Evolutionary conservation across 2,888 invertebrate species (phyloP).

Genomic region (Steromphala cineraria): DNA sequence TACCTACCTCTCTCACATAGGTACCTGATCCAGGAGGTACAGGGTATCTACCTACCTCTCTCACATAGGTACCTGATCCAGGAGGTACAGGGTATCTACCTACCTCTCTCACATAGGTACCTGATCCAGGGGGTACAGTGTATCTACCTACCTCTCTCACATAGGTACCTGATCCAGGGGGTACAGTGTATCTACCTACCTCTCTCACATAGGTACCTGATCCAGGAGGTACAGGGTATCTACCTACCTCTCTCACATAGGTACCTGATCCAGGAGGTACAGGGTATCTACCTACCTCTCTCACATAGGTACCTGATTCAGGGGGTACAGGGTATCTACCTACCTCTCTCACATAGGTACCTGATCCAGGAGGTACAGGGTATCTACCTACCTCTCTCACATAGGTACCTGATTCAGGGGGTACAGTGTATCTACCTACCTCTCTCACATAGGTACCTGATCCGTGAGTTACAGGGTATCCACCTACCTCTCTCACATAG

Average conservation of each 20-base stretch:
- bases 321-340: no score
- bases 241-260: not conserved
- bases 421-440: no score
- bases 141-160: not conserved
- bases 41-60: not conserved
- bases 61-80: not conserved
- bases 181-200: not conserved
- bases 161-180: not conserved
- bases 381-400: no score
- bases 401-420: no score
- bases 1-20: not conserved
- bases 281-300: not conserved
- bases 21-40: not conserved
- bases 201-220: conserved; percentile 6
- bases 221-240: not conserved
- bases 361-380: no score
- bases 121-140: not conserved
- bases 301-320: no score
- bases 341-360: no score
- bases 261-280: conserved; percentile 4
- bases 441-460: no score
- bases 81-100: not conserved
- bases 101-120: conserved; percentile 2
- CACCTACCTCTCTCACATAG: no score
- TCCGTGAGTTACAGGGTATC: no score